Evolutionary conservation across 1,140 invertebrate species (phyloP).

Genomic region (Pseudomyrmex pallidus): DNA sequence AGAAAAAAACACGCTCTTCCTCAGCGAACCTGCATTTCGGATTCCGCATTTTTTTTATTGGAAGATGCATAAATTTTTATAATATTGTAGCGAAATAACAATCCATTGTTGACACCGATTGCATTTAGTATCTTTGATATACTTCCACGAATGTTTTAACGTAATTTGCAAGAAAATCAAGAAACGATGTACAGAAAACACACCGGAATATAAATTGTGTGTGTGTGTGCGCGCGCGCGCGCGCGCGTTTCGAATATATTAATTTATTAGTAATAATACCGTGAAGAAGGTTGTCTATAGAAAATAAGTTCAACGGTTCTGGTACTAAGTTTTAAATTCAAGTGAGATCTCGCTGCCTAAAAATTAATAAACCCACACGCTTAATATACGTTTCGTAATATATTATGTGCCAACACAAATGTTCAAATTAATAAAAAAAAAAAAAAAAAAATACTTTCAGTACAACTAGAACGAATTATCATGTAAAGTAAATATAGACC

Average conservation of each 20-base stretch:
- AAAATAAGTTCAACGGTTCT: too few relatives aligned
- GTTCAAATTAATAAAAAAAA: conserved; percentile 5
- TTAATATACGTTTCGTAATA: conserved; percentile 17
- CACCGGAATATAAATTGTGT: neutral
- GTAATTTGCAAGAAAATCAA: conserved; percentile 14
- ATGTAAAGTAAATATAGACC: neutral
- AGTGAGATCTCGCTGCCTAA: conserved; percentile 13
- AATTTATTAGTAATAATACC: conserved; percentile 22
- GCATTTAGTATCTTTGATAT: conserved; percentile 1
- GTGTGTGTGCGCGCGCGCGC: too few relatives aligned
- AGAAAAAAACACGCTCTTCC: conserved; percentile 43
- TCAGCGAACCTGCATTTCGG: conserved; percentile 21
- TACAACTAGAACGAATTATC: conserved; percentile 4
- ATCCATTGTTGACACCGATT: conserved; percentile 5
- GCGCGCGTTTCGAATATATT: conserved; percentile 1
- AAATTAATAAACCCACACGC: conserved; percentile 31
- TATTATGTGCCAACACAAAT: conserved; percentile 44
- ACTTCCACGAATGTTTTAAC: conserved; percentile 24
- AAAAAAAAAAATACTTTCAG: conserved; percentile 40
- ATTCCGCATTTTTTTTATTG: conserved; percentile 1
- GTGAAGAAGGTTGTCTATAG: neutral
- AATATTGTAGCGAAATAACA: conserved; percentile 10
- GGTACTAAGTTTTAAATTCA: too few relatives aligned
- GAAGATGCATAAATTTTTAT: conserved; percentile 36
- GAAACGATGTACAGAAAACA: neutral